Percentiles rank a stretch among this genome's conserved stretches.
phyloP scores from a whole-genome alignment of 1,140 invertebrate species.

The Caerostris extrusa region DNA sequence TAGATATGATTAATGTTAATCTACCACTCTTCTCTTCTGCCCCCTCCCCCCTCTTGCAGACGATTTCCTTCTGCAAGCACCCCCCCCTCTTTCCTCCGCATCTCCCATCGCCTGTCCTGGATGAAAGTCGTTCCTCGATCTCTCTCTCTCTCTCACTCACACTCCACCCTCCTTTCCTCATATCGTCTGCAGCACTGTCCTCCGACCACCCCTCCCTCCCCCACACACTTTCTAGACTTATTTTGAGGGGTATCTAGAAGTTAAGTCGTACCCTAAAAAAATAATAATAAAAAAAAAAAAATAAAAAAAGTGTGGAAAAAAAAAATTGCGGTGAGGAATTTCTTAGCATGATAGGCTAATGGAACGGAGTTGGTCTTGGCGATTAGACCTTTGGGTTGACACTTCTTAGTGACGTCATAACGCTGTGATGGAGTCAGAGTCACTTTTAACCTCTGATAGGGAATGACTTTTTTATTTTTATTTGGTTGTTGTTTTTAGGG shows the following conservation, averaged over 20 bases:
- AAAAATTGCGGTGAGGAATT: conserved; percentile 60
- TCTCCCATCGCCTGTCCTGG: background rate
- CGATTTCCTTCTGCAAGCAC: background rate
- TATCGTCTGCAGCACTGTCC: conserved; percentile 30
- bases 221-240: conserved; percentile 52
- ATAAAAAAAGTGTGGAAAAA: background rate
- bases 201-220: conserved; percentile 1
- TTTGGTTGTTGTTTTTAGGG: conserved; percentile 48
- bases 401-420: conserved; percentile 73
- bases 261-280: conserved; percentile 70
- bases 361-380: conserved; percentile 67
- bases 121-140: conserved; percentile 49
- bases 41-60: conserved; percentile 18
- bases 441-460: conserved; percentile 74
- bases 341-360: conserved; percentile 71
- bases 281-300: conserved; percentile 28
- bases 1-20: conserved; percentile 78
- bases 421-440: conserved; percentile 67
- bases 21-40: conserved; percentile 54
- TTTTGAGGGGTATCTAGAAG: conserved; percentile 68
- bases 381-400: conserved; percentile 74
- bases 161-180: background rate
- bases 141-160: background rate
- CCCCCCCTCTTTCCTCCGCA: conserved; percentile 16
- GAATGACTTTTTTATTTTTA: conserved; percentile 56